These are phyloP conservation scores for Hypotaenidia philippensis DNA, from an alignment of 2,797 vertebrate species.

Conservation along the genomic window DNA sequence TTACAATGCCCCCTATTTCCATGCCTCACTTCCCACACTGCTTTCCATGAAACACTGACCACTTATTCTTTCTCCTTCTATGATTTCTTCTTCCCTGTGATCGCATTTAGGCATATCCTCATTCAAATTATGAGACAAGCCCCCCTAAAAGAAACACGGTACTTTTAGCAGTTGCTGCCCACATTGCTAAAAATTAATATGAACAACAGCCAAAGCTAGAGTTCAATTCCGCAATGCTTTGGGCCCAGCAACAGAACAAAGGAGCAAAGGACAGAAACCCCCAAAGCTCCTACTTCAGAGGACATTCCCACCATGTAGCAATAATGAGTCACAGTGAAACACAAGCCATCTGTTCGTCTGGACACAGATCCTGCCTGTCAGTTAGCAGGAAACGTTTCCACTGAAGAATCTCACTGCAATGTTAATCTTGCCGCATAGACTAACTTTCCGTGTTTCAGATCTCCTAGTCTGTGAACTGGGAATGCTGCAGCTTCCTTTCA, in stretches of 20 bases:
- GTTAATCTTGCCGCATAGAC: background rate
- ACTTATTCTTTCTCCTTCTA: background rate
- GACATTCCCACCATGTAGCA: conserved; percentile 34
- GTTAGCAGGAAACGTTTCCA: conserved; percentile 38
- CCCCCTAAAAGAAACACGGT: background rate
- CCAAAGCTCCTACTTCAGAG: conserved; percentile 29
- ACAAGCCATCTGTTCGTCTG: conserved; percentile 65
- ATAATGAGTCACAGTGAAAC: conserved; percentile 42
- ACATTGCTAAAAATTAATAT: background rate
- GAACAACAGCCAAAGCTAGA: background rate
- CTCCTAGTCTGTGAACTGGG: background rate
- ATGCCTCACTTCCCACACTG: background rate
- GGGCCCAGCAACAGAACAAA: background rate
- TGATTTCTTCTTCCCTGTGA: background rate
- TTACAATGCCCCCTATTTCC: background rate
- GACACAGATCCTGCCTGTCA: conserved; percentile 45
- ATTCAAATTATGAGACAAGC: background rate
- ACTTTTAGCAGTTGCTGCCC: conserved; percentile 29
- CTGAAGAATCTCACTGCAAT: background rate
- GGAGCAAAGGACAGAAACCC: conserved; percentile 18
- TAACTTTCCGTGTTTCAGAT: background rate
- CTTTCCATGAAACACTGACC: background rate
- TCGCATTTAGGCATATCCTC: background rate
- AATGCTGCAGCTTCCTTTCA: background rate
- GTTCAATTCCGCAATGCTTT: background rate